Percentiles rank a stretch among this genome's conserved stretches.
phyloP scores from a whole-genome alignment of 2,797 vertebrate species.

The Sciurus carolinensis region DNA sequence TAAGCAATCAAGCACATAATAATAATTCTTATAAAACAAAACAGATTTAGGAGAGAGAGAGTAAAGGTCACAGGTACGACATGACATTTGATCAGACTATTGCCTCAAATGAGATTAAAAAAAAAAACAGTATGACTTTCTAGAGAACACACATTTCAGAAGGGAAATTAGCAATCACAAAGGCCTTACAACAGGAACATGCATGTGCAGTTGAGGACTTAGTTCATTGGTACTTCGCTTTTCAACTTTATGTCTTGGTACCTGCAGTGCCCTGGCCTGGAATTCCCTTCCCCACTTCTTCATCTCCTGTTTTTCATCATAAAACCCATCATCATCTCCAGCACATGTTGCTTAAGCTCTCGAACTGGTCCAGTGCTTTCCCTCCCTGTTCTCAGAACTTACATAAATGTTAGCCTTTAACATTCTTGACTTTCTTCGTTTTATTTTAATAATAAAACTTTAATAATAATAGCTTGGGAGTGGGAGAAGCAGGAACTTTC shows the following conservation, averaged over 20 bases:
- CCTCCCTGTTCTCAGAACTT: background rate
- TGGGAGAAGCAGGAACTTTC: background rate
- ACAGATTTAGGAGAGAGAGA: background rate
- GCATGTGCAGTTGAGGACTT: background rate
- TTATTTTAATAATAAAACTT: background rate
- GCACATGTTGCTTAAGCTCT: too few species aligned
- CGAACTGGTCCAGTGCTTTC: background rate
- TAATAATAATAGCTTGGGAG: background rate
- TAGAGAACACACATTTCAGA: background rate
- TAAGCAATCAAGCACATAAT: background rate
- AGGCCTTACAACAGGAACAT: background rate
- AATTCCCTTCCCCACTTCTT: background rate
- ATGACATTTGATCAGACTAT: background rate
- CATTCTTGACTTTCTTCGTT: background rate
- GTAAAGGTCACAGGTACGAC: background rate
- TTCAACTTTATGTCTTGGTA: background rate
- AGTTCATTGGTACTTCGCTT: background rate
- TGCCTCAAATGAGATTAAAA: constrained; percentile 15
- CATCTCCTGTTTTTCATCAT: background rate
- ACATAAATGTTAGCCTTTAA: background rate
- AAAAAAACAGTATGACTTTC: background rate
- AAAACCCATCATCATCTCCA: too few species aligned
- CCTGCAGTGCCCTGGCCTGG: background rate
- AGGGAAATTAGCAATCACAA: background rate
- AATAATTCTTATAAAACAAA: constrained; percentile 7